phyloP scores from a whole-genome alignment of 2,113 vertebrate species.

The Tupaia tana region DNA sequence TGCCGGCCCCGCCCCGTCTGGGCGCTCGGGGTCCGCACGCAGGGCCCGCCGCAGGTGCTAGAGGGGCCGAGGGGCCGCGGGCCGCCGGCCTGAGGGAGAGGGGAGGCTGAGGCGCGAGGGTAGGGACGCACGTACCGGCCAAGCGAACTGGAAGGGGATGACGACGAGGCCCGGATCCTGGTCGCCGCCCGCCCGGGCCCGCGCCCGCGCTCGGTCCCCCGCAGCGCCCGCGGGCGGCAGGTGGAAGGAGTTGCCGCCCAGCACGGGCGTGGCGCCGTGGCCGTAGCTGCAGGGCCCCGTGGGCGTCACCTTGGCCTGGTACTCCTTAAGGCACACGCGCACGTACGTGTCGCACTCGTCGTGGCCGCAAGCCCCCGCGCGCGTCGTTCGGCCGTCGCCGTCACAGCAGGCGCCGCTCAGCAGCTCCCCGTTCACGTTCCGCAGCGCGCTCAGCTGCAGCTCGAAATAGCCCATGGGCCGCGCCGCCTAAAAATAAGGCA shows the following conservation, averaged over 20 bases:
- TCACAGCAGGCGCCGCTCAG: conserved; percentile 95
- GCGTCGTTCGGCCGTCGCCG: conserved; percentile 88
- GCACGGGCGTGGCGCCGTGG: conserved; percentile 92
- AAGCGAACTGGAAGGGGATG: conserved; percentile 96
- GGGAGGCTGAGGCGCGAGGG: not conserved
- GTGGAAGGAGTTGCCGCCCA: conserved; percentile 96
- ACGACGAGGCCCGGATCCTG: conserved; percentile 90
- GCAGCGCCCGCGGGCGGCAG: conserved; percentile 79
- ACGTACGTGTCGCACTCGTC: conserved; percentile 97
- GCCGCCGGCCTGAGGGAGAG: not conserved
- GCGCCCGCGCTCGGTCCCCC: conserved; percentile 84
- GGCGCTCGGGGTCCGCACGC: not conserved
- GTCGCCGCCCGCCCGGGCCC: conserved; percentile 85
- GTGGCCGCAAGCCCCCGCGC: conserved; percentile 88
- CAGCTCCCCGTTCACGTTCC: conserved; percentile 93
- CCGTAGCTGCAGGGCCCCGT: conserved; percentile 93
- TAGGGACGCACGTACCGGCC: conserved; percentile 90
- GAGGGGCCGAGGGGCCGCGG: not conserved
- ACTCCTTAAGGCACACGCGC: conserved; percentile 96
- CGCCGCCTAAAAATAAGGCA: conserved; percentile 91
- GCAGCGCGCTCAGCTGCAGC: conserved; percentile 94
- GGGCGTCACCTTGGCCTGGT: conserved; percentile 93
- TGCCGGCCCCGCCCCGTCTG: conserved; percentile 46
- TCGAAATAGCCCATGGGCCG: conserved; percentile 95
- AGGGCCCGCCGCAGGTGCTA: conserved; percentile 32